These are phyloP conservation scores for Morpho deidamia DNA, from an alignment of 2,888 invertebrate species.

Conservation along the genomic window DNA sequence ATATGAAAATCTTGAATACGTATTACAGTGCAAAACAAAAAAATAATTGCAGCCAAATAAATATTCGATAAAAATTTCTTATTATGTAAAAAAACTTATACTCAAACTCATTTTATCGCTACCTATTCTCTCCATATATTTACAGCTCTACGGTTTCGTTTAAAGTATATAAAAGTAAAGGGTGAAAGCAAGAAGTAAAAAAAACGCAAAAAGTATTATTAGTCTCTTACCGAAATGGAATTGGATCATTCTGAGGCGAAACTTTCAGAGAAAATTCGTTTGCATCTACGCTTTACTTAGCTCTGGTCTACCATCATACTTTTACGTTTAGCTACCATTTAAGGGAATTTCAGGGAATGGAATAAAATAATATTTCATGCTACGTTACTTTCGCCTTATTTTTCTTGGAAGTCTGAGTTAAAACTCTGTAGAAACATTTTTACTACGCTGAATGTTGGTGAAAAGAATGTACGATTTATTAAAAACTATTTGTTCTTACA, in stretches of 20 bases:
- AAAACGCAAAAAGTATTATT: conserved; percentile 77
- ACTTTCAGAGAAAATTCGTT: conserved; percentile 68
- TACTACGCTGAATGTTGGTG: conserved; percentile 12
- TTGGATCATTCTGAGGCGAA: conserved; percentile 74
- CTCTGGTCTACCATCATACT: conserved; percentile 67
- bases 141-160: conserved; percentile 47
- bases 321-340: conserved; percentile 65
- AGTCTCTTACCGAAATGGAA: conserved; percentile 78
- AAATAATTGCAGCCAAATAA: no score
- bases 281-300: conserved; percentile 70
- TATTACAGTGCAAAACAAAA: no score
- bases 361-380: conserved; percentile 46
- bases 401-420: conserved; percentile 26
- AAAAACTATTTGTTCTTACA: not conserved
- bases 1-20: no score
- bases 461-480: conserved; percentile 1
- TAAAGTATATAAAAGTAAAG: conserved; percentile 72
- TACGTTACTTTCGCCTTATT: conserved; percentile 33
- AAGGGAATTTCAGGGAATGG: conserved; percentile 55
- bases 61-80: no score
- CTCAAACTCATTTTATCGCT: no score
- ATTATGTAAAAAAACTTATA: no score
- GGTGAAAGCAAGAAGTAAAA: conserved; percentile 77
- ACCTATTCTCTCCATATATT: not conserved
- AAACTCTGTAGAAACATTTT: conserved; percentile 27